Base-by-base conservation (phyloP, 2,797 vertebrate species). In the Periophthalmus magnuspinnatus region DNA sequence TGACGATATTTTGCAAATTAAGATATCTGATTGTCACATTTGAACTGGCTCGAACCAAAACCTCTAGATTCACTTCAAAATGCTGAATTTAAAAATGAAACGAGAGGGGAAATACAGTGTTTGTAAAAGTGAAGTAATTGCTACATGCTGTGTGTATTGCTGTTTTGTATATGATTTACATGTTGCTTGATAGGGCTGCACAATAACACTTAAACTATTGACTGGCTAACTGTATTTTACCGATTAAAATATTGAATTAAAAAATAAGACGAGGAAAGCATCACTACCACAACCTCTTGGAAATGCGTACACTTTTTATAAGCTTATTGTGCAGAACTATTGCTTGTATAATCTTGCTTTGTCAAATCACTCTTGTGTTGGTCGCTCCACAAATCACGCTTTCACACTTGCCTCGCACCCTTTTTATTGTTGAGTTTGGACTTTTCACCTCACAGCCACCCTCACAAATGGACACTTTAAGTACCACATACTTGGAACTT, bases 391-490 rank as follows among this genome's bases (percentile, higher is more conserved):
- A 47, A 45, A 63, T 41, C 38, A 24, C 36, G 62, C 62, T 64
- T 47, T 64, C 22, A 47, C 22, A 24, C 41, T 47, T 64, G 38
- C 6, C 41, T 64, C 32, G 62, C 41, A 64, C 62, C 16, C 22
- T 64, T 48, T 64, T 24, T 48, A 45, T 16, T 48, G 21, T 62
- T 13, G 36, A 22, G 13, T 9, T 24, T n/a, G 28, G 62, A 65
- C 45, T 65, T 50, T 32, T 16, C 64, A 48, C 73, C 52, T 45
- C 52, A 28, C 72, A 36, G 48, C 32, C 3, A 1, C 64, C 13
- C 34, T n/a, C 62, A 47, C 41, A 34, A 52, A 65, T 19, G 83
- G 88, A 88, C 86, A 55, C 19, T 66, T 76, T 72, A 84, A 87
- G 78, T 21, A 64, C 48, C 41, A 48, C 61, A 47, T 14, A 8